phyloP scores from a whole-genome alignment of 2,888 invertebrate genomes.

The Drosophila mimica region DNA sequence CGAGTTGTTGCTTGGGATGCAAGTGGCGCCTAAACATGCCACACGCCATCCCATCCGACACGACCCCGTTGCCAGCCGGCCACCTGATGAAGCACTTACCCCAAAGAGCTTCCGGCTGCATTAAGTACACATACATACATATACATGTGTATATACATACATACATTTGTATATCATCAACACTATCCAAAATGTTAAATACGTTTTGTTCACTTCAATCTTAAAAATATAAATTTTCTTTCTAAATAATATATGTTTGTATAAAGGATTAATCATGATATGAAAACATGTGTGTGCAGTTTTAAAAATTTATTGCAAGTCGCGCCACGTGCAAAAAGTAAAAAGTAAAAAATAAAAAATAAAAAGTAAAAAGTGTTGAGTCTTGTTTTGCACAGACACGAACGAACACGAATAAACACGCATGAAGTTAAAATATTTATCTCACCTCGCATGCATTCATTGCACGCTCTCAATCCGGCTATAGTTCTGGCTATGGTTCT shows the following conservation, averaged over 20 bases:
- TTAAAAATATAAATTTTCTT: not conserved
- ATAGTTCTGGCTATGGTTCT: not conserved
- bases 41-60: slow-evolving; percentile 8
- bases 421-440: slow-evolving; percentile 4
- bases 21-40: slow-evolving; percentile 59
- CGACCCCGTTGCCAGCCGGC: not conserved
- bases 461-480: not conserved
- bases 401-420: slow-evolving; percentile 3
- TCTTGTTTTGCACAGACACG: not conserved
- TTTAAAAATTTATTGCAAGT: not conserved
- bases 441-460: not conserved
- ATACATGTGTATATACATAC: no score
- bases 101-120: not conserved
- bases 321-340: no score
- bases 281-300: not conserved
- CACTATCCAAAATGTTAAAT: not conserved
- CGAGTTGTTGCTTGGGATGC: slow-evolving; percentile 34
- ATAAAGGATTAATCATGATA: not conserved
- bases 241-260: no score
- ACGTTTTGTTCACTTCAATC: not conserved
- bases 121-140: no score
- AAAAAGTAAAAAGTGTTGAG: not conserved
- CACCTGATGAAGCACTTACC: not conserved
- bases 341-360: not conserved
- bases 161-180: not conserved